Base-by-base conservation (phyloP, 2,888 invertebrate species). In the Embidobia sp. region DNA sequence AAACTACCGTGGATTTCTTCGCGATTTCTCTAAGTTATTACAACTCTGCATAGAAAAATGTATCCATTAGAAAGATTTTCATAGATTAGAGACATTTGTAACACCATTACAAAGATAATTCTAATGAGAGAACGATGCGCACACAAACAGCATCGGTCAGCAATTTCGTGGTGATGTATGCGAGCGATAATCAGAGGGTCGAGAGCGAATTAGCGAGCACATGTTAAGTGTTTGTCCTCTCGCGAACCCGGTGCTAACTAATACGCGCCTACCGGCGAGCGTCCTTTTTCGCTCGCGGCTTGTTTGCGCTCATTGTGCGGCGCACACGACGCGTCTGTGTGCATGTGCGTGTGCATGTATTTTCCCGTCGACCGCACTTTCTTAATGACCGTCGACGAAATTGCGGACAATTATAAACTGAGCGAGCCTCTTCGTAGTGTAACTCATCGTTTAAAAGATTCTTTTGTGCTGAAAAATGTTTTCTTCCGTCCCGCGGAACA, bases 201-300 rank as follows among this genome's bases (percentile, higher is more conserved):
- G 81, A 80, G 79, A 83, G 79, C 80, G 80, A 83, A 84, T 87
- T 87, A 87, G 85, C 86, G 80, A 73, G 59, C 46, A 51, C 78
- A 80, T 82, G 86, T 82, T 86, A 87, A 87, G 82, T 86, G 85
- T 85, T 86, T 85, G 85, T 84, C 82, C 84, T 82, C 81, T 84
- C 82, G 80, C 80, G 79, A 81, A 81, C 78, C 57, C 80, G 74
- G 84, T 82, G 87, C 83, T 86, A 87, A 87, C 87, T 86, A 87
- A 85, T 86, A 79, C 84, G 84, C 81, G 77, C 78, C 78, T 70
- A 63, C 79, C 49, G 73, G 31, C 44, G 55, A 73, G 49, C 31
- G 19, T 73, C 40, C 57, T 49, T 70, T 70, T 66, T 70, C 46
- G 19, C 69, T 49, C 40, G 31, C 48, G 69, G 72, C 78, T 77